Evolutionary conservation across 2,797 vertebrate genomes (phyloP).

Genomic region (Phalanger gymnotis): DNA sequence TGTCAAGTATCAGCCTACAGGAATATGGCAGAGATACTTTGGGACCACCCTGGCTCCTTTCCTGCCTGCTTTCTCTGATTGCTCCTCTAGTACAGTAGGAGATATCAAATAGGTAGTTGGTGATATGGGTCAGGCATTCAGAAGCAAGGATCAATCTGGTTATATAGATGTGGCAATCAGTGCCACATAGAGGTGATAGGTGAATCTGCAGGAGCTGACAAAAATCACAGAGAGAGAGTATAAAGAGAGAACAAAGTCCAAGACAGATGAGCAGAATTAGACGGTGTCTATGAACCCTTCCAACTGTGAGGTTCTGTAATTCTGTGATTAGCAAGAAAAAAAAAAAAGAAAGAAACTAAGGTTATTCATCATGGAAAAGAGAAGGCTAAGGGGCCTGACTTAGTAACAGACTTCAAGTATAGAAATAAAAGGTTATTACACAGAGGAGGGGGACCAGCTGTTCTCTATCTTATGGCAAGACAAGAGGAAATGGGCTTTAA

Average conservation of each 20-base stretch:
- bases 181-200: not conserved
- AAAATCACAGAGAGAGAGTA: not conserved
- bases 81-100: not conserved
- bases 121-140: not conserved
- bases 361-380: not conserved
- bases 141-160: not conserved
- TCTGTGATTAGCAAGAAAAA: not conserved
- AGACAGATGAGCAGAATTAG: not conserved
- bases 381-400: not conserved
- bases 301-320: not conserved
- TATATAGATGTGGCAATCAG: not conserved
- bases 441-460: not conserved
- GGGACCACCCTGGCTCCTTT: not conserved
- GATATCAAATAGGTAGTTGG: not conserved
- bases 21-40: not conserved
- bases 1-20: not conserved
- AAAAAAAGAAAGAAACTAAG: not conserved
- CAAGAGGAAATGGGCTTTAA: slow-evolving; percentile 1
- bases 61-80: not conserved
- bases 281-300: not conserved
- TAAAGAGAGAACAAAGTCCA: not conserved
- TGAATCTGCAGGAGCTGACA: not conserved
- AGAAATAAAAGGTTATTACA: not conserved
- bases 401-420: not conserved
- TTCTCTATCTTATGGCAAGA: not conserved